phyloP scores from a whole-genome alignment of 2,113 vertebrate species.

The Micronisus gabar region DNA sequence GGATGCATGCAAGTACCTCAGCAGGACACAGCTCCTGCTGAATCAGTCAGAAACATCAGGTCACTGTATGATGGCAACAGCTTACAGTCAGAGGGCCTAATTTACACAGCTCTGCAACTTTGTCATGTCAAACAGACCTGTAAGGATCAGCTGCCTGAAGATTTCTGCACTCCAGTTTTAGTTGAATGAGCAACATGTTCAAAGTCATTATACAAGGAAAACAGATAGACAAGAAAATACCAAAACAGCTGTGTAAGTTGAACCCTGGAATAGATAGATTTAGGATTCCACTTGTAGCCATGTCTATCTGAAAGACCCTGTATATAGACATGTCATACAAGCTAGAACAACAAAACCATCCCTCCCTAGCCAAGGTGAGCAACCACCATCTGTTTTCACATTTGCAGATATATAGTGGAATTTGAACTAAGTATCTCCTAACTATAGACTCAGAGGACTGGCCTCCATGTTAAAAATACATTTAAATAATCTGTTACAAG shows the following conservation, averaged over 20 bases:
- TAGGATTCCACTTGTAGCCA: neutral
- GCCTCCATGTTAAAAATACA: neutral
- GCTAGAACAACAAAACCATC: neutral
- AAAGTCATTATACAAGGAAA: neutral
- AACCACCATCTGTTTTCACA: neutral
- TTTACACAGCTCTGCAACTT: neutral
- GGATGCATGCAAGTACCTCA: neutral
- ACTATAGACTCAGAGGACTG: neutral
- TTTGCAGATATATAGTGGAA: neutral
- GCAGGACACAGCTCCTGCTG: neutral
- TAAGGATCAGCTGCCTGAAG: neutral
- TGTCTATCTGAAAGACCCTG: neutral
- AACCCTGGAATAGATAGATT: neutral
- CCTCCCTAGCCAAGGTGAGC: neutral
- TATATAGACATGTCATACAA: neutral
- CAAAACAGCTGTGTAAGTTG: neutral
- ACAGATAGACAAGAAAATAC: neutral
- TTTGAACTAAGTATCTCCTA: neutral
- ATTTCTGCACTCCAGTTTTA: neutral
- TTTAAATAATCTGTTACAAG: neutral
- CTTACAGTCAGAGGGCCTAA: neutral
- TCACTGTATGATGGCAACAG: neutral
- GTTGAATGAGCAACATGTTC: neutral
- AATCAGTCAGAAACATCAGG: neutral
- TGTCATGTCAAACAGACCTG: neutral